phyloP scores from a whole-genome alignment of 53 echinoderm and acorn worm species.

The Zoroaster sp. region DNA sequence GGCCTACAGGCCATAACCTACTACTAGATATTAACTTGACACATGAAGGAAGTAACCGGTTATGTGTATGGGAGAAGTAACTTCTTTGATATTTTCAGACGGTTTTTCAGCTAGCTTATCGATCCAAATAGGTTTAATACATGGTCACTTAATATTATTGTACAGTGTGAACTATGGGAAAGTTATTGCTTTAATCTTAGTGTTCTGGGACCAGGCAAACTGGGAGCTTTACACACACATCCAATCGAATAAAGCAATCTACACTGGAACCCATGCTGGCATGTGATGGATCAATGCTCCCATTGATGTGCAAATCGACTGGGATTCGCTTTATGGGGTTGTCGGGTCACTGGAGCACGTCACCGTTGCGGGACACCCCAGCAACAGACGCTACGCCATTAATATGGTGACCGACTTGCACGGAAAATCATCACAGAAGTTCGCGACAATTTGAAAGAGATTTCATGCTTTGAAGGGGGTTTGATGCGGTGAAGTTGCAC shows the following conservation, averaged over 20 bases:
- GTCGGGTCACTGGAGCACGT: background rate
- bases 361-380: background rate
- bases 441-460: background rate
- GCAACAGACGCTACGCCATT: conserved; percentile 26
- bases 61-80: no score
- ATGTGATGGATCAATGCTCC: conserved; percentile 13
- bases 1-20: no score
- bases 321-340: background rate
- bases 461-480: background rate
- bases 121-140: no score
- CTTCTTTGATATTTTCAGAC: no score
- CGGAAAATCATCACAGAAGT: background rate
- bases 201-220: no score
- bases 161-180: no score
- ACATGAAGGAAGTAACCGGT: no score
- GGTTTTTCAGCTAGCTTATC: no score
- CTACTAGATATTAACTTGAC: no score
- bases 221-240: background rate
- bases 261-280: background rate
- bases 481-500: background rate
- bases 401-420: background rate
- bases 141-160: no score
- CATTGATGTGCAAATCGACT: conserved; percentile 43
- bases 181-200: no score
- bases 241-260: background rate